Evolutionary conservation across 2,113 vertebrate genomes (phyloP).

Genomic region (Vidua chalybeata): DNA sequence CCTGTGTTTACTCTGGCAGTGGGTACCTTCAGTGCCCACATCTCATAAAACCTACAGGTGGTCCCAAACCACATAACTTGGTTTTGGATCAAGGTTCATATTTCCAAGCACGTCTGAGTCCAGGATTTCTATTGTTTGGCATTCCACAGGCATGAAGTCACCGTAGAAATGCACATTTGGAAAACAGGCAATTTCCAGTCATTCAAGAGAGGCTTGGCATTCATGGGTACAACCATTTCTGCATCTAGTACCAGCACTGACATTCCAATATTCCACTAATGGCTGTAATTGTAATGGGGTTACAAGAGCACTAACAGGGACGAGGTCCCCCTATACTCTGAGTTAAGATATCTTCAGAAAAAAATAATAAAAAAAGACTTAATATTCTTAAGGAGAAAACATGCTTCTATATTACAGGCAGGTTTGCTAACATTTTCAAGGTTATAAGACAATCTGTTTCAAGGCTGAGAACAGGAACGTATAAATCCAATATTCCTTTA

Average conservation of each 20-base stretch:
- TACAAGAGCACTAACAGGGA: neutral
- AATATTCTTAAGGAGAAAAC: neutral
- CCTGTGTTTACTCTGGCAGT: neutral
- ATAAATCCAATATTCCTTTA: neutral
- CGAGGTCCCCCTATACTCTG: neutral
- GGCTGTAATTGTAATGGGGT: neutral
- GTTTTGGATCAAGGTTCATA: neutral
- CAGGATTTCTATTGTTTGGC: conserved; percentile 5
- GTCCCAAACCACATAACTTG: neutral
- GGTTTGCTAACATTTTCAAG: neutral
- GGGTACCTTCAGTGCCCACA: neutral
- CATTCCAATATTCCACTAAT: neutral
- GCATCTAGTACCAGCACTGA: neutral
- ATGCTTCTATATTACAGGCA: fast-evolving
- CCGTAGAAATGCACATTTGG: neutral
- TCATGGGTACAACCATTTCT: neutral
- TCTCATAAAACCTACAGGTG: neutral
- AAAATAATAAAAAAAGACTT: neutral
- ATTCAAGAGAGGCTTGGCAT: neutral
- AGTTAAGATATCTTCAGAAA: neutral
- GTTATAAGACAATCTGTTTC: neutral
- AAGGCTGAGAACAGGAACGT: neutral
- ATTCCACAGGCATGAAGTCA: neutral
- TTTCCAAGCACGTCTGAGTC: neutral
- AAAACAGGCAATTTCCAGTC: neutral